Evolutionary conservation across 2,888 invertebrate genomes (phyloP).

Genomic region (Zaprionus bogoriensis): DNA sequence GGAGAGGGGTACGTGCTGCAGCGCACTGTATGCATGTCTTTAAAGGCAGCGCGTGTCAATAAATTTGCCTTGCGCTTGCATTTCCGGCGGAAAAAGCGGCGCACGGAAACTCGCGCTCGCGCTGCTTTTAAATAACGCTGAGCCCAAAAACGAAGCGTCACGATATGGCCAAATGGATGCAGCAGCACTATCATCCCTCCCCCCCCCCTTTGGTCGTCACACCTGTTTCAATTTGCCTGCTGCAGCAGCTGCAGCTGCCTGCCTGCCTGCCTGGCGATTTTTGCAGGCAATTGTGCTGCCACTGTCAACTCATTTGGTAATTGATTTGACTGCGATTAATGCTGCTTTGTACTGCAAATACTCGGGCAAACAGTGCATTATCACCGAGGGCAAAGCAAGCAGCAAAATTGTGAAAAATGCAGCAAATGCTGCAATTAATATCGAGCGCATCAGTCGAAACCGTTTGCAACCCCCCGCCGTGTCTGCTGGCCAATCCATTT

Average conservation of each 20-base stretch:
- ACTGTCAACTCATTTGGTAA: constrained; percentile 43
- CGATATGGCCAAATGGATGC: constrained; percentile 29
- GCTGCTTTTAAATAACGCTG: constrained; percentile 29
- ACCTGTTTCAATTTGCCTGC: constrained; percentile 45
- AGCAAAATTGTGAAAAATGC: not conserved
- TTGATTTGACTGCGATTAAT: constrained; percentile 65
- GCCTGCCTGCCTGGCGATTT: not conserved
- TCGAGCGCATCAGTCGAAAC: constrained; percentile 24
- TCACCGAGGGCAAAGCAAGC: constrained; percentile 19
- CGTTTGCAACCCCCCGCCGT: constrained; percentile 13
- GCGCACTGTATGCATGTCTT: constrained; percentile 30
- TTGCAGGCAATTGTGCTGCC: not conserved
- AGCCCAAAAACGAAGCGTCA: constrained; percentile 5
- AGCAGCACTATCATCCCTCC: not conserved
- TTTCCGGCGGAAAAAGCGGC: constrained; percentile 53
- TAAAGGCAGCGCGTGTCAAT: constrained; percentile 52
- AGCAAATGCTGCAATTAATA: constrained; percentile 64
- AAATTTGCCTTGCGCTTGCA: constrained; percentile 59
- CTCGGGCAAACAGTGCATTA: constrained; percentile 64
- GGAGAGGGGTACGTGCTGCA: not conserved
- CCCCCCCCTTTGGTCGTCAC: constrained; percentile 1
- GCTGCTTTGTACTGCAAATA: constrained; percentile 38
- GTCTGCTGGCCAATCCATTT: constrained; percentile 33
- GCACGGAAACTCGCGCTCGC: constrained; percentile 31
- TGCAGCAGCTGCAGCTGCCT: not conserved